A percentile compares a stretch with the other conserved stretches of the same genome.
Evolutionary conservation across 2,113 vertebrate species (phyloP).

Genomic region (Phyllostomus discolor): DNA sequence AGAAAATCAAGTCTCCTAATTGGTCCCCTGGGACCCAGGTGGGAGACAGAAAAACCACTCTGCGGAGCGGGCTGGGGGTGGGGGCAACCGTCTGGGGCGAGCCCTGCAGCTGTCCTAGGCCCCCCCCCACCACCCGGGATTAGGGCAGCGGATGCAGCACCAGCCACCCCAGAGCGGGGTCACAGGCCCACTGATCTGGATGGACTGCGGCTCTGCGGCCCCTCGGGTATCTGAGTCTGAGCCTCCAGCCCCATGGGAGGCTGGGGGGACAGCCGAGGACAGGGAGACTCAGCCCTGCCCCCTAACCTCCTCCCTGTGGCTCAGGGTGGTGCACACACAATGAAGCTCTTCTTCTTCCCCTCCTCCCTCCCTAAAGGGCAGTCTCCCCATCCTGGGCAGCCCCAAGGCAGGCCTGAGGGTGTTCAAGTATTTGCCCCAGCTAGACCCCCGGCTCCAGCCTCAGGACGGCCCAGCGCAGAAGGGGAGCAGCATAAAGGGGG

Average conservation of each 20-base stretch:
- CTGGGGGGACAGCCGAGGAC: background rate
- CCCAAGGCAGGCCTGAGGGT: background rate
- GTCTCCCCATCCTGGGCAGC: background rate
- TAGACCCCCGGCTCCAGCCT: background rate
- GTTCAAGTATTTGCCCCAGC: background rate
- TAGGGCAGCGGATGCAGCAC: background rate
- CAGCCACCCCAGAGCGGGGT: background rate
- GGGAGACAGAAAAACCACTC: background rate
- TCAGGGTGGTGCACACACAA: background rate
- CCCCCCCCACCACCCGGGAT: background rate
- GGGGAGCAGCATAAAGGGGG: background rate
- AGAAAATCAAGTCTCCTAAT: constrained; percentile 5
- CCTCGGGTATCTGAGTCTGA: background rate
- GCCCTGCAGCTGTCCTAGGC: background rate
- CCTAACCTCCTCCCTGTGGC: background rate
- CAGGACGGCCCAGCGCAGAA: background rate
- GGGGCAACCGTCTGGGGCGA: fast-evolving
- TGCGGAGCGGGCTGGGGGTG: background rate
- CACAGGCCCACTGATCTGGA: background rate
- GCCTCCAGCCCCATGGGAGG: background rate
- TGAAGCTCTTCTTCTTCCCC: background rate
- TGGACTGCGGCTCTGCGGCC: background rate
- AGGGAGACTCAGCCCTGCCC: background rate
- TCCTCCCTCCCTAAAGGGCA: background rate
- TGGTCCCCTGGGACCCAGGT: constrained; percentile 1